A percentile compares a stretch with the other conserved stretches of the same genome.
These are phyloP conservation scores for Melanotus villosus DNA, from an alignment of 2,888 invertebrate genomes.

Conservation along the genomic window DNA sequence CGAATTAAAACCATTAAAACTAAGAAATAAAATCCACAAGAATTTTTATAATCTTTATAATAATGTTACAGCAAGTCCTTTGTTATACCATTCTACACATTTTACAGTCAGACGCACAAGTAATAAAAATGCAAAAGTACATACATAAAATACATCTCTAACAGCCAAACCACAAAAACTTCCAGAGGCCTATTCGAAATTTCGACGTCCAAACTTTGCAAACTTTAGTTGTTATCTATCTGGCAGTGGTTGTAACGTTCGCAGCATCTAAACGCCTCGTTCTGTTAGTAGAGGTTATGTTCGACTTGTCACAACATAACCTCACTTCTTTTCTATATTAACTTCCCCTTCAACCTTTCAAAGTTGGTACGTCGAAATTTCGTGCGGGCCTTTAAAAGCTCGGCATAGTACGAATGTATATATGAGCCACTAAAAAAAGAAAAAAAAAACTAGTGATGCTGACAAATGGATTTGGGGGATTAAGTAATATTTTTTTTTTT, in stretches of 20 bases:
- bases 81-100: constrained; percentile 53
- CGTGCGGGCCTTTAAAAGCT: constrained; percentile 15
- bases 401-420: constrained; percentile 34
- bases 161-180: constrained; percentile 43
- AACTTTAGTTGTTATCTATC: not conserved
- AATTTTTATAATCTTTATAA: constrained; percentile 45
- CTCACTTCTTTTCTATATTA: too few species aligned
- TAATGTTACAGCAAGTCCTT: constrained; percentile 47
- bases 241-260: not conserved
- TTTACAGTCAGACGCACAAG: constrained; percentile 56
- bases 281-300: too few species aligned
- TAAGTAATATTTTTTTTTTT: constrained; percentile 15
- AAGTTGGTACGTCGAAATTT: constrained; percentile 23
- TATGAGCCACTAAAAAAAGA: constrained; percentile 31
- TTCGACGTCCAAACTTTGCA: too few species aligned
- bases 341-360: too few species aligned
- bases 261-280: too few species aligned
- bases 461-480: constrained; percentile 3
- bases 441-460: constrained; percentile 23
- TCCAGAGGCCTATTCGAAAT: constrained; percentile 17
- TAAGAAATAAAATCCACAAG: not conserved
- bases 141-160: constrained; percentile 44
- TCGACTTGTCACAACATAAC: too few species aligned
- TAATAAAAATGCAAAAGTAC: constrained; percentile 50
- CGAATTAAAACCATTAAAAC: too few species aligned